These are phyloP conservation scores for Synergus umbraculus DNA, from an alignment of 2,888 invertebrate species.

Conservation along the genomic window DNA sequence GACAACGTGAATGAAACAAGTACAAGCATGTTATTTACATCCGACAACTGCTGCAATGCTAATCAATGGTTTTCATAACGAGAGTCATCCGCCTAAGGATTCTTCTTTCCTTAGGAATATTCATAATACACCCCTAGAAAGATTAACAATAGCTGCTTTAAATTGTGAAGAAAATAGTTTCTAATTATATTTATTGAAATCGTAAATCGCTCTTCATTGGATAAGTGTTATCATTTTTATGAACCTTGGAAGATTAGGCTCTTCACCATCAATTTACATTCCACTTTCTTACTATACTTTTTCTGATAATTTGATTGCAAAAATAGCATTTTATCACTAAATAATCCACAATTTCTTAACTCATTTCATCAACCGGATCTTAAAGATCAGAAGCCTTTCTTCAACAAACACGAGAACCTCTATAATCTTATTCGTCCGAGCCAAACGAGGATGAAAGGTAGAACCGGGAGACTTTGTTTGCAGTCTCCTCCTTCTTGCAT, in stretches of 20 bases:
- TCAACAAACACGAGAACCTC: background rate
- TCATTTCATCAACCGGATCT: background rate
- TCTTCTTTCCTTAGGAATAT: background rate
- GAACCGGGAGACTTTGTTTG: background rate
- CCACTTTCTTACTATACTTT: background rate
- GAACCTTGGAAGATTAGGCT: background rate
- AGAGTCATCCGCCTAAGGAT: background rate
- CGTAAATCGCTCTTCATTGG: background rate
- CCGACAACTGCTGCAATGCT: slow-evolving; percentile 9
- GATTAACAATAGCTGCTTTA: background rate
- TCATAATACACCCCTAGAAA: slow-evolving; percentile 3
- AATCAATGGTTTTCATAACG: slow-evolving; percentile 26
- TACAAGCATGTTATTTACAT: slow-evolving; percentile 30
- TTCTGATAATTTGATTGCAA: background rate
- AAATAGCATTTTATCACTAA: background rate
- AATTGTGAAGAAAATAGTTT: background rate
- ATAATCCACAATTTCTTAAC: background rate
- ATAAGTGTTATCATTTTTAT: background rate
- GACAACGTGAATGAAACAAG: slow-evolving; percentile 8
- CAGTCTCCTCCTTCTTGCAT: background rate
- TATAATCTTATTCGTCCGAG: slow-evolving; percentile 3
- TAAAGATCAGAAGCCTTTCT: slow-evolving; percentile 23
- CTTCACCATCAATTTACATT: background rate
- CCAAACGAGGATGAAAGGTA: slow-evolving; percentile 18
- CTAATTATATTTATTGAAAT: background rate